Conservation (phyloP, 2,797 vertebrate species). For the Gorsachius magnificus region DNA sequence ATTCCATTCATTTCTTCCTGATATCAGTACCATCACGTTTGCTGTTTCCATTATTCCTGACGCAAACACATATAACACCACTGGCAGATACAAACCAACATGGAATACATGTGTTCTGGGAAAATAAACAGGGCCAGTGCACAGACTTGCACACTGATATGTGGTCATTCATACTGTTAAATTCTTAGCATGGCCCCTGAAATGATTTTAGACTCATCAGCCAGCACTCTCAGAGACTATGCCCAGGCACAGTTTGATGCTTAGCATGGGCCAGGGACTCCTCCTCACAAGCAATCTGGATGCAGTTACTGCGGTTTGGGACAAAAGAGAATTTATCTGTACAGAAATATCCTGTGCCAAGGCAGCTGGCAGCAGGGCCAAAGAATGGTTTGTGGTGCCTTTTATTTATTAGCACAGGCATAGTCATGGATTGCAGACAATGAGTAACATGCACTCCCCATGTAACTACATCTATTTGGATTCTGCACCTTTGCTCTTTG, state of each 20-base stretch:
- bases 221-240: neutral
- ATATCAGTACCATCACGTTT: neutral
- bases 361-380: neutral
- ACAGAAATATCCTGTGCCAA: neutral
- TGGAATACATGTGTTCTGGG: neutral
- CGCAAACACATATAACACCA: neutral
- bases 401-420: neutral
- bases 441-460: neutral
- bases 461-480: slow-evolving; percentile 9
- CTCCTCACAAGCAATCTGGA: slow-evolving; percentile 12
- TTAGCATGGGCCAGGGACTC: neutral
- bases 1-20: neutral
- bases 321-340: neutral
- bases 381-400: neutral
- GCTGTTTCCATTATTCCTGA: neutral
- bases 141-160: neutral
- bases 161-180: neutral
- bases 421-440: neutral
- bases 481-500: slow-evolving; percentile 20
- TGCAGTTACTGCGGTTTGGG: neutral
- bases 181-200: neutral
- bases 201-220: neutral
- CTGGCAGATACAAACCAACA: neutral
- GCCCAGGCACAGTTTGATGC: neutral
- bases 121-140: neutral